Evolutionary conservation across 2,113 vertebrate genomes (phyloP).

Genomic region (Syngnathus typhle): DNA sequence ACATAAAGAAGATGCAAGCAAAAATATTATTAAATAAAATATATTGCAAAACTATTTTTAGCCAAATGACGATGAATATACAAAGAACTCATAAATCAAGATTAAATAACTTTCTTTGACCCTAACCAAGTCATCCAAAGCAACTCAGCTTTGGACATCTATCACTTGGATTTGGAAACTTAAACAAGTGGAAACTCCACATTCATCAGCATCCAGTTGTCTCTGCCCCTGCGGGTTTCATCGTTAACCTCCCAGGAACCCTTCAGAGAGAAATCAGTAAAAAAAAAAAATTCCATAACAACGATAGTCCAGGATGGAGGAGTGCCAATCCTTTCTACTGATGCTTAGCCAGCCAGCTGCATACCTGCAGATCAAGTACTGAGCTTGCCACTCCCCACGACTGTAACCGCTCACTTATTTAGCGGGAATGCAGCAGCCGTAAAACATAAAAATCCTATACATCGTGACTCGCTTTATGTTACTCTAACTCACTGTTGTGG

Average conservation of each 20-base stretch:
- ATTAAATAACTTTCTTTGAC: too few relatives aligned
- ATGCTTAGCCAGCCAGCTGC: slow-evolving; percentile 26
- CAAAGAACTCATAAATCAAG: too few relatives aligned
- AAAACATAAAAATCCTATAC: not conserved
- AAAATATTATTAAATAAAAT: too few relatives aligned
- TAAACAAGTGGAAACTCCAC: not conserved
- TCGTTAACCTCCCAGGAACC: slow-evolving; percentile 45
- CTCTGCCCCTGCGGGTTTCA: not conserved
- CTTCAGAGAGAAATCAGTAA: slow-evolving; percentile 35
- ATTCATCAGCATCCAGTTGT: not conserved
- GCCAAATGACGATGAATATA: too few relatives aligned
- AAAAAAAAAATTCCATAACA: slow-evolving; percentile 9
- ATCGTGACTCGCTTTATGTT: not conserved
- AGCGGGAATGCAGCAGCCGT: slow-evolving; percentile 16
- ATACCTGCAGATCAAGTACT: slow-evolving; percentile 57
- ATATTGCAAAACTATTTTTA: too few relatives aligned
- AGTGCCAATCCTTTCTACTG: slow-evolving; percentile 9
- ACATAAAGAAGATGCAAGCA: too few relatives aligned
- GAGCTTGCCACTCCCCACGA: slow-evolving; percentile 40
- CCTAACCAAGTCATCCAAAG: slow-evolving; percentile 4
- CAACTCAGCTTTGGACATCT: slow-evolving; percentile 15
- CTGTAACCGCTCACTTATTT: slow-evolving; percentile 42
- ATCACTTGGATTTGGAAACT: not conserved
- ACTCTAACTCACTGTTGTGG: not conserved
- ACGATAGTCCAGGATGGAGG: slow-evolving; percentile 3